phyloP scores from a whole-genome alignment of 2,113 vertebrate species.

The Aix galericulata region DNA sequence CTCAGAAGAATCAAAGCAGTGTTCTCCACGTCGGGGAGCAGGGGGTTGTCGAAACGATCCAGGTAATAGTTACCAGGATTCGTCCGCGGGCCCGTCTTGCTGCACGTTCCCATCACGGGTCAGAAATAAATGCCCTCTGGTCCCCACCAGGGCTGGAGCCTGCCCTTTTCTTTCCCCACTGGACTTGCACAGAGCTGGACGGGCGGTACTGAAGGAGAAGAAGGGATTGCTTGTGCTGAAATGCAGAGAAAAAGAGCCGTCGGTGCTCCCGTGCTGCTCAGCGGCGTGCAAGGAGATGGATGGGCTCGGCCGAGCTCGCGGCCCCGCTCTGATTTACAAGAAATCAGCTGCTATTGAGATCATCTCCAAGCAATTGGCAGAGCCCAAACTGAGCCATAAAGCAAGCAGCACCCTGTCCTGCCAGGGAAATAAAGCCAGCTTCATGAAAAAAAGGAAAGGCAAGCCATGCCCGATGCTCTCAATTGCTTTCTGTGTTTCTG shows the following conservation, averaged over 20 bases:
- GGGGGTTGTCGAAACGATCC: background rate
- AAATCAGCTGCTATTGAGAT: accelerated
- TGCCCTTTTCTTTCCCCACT: background rate
- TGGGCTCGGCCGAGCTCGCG: accelerated
- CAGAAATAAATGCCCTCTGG: too few relatives aligned
- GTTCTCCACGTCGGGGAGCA: background rate
- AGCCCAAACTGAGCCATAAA: background rate
- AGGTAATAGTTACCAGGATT: background rate
- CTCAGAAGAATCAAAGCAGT: background rate
- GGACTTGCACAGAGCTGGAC: background rate
- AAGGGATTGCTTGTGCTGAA: background rate
- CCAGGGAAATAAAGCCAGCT: background rate
- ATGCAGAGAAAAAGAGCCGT: background rate
- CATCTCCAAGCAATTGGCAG: background rate
- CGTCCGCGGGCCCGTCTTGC: background rate
- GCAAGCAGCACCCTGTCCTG: background rate
- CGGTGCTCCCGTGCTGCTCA: too few relatives aligned
- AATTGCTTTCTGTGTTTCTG: background rate
- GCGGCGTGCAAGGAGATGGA: background rate
- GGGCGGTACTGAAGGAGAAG: background rate
- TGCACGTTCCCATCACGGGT: background rate
- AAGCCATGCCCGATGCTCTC: background rate
- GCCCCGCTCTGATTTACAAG: accelerated
- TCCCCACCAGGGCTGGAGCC: too few relatives aligned
- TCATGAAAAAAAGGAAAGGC: accelerated